Evolutionary conservation across 2,888 invertebrate species (phyloP).

Genomic region (Drepanosiphum platanoidis): DNA sequence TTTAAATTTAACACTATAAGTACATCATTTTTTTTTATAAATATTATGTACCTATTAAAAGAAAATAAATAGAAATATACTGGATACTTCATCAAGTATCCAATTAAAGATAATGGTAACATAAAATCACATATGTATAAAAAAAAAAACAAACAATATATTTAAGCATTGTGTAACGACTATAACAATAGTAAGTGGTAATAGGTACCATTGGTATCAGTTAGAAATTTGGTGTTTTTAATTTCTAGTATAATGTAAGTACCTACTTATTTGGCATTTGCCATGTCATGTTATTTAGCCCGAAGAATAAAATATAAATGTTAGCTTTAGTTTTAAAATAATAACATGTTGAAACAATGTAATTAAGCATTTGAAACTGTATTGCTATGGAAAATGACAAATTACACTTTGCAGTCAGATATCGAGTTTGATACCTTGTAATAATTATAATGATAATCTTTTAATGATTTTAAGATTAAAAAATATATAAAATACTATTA

Average conservation of each 20-base stretch:
- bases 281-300: no score
- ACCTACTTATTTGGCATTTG: not conserved
- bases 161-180: not conserved
- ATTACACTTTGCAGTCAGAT: not conserved
- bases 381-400: not conserved
- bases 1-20: not conserved
- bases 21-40: constrained; percentile 7
- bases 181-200: not conserved
- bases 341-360: no score
- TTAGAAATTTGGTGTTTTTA: constrained; percentile 25
- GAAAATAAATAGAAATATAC: constrained; percentile 12
- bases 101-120: constrained; percentile 48
- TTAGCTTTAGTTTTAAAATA: no score
- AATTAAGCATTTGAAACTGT: no score
- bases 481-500: not conserved
- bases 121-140: constrained; percentile 47
- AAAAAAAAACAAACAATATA: constrained; percentile 14
- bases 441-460: not conserved
- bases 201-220: not conserved
- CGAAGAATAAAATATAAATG: not conserved
- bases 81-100: constrained; percentile 7
- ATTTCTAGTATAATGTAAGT: no score
- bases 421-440: not conserved
- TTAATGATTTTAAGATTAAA: not conserved
- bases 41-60: not conserved